Base-by-base conservation (phyloP, 2,888 invertebrate genomes). In the Hypercompe scribonia region DNA sequence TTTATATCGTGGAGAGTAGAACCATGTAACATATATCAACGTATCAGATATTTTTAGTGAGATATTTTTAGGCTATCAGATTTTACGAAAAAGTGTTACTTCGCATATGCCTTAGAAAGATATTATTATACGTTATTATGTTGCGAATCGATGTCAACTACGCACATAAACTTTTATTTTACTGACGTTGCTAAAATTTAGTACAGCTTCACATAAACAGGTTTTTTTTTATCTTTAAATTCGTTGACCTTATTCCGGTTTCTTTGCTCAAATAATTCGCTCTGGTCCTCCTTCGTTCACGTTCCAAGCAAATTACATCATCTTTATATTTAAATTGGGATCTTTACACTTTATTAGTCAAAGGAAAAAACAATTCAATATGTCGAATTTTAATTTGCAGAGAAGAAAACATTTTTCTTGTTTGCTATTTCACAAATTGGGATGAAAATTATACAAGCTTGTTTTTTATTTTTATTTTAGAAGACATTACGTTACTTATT, bases 241-340 rank as follows among this genome's bases (percentile, higher is more conserved):
- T 61, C 80, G 71, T 70, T 79, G 79, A 79, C 74, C 78, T 67
- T 71, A 77, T 74, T 80, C 75, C 72, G 75, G 85, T 82, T 82
- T 81, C 74, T 72, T 75, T 72, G 68, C 65, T 54, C 71, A 78
- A 77, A 74, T 80, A 76, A 78, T 79, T 73, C 58, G 63, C 73
- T 72, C 69, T 74, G 72, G 65, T 75, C 67, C 68, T 71, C 46
- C 72, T 68, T 64, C 78, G 42, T 75, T 67, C 66, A 68, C 71
- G 76, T 71, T 73, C 70, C 70, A 75, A 46, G n/a, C 65, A 28
- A 76, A 78, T 85, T 77, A 85, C 77, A 77, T 84, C 80, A 80
- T 74, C 71, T 72, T 66, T 36, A 70, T 75, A 78, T 84, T 77
- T 76, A 76, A 78, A 74, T 77, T 78, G 10, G 65, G 8, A 66